Evolutionary conservation across 92 coral and sea anemone genomes (phyloP), one percentile per base, ranked within the genome.

Genomic region (Micromussa lordhowensis): DNA sequence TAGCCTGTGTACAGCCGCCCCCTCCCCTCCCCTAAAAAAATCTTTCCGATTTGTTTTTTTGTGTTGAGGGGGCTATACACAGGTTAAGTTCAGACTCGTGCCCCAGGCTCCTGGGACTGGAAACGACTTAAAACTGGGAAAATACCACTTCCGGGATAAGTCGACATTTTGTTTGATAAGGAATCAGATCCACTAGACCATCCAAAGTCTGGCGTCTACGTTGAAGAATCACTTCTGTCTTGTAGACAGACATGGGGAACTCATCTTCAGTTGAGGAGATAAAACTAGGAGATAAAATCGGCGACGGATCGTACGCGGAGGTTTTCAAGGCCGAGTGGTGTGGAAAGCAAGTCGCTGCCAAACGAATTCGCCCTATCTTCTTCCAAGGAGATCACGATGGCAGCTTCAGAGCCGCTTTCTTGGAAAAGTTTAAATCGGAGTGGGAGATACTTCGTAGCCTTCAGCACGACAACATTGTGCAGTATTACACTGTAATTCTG

Each of bases 241-340:
- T 35, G 34, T 68, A 29, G 1, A 82, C 16, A 6, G 72, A 29
- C 26, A 95, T 95, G 98, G 98, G 98, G 14, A 93, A 93, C 80
- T 9, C 87, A 51, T 73, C 88, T 21, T 88, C 96, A 0, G 87
- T 34, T 21, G 95, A 91, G 19, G 92, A 91, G 34, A 87, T 95
- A 21, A 92, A 86, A 78, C 81, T 95, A 6, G 86, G 89, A 16
- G 94, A 91, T 22, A 80, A 24, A 83, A 89, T 95, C 3, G 98
- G 96, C 7, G 91, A 92, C n/a, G 98, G 98, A 15, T 69, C 96
- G 32, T 95, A 80, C 75, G 98, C 94, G 1, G 96, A 95, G 31
- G 98, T 95, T 24, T 95, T 79, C 82, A 91, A 88, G 48, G 96
- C 95, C 5, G 88, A 74, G 66, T 95, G 98, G 98, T 36, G 80